A percentile compares a stretch with the other conserved stretches of the same genome.
Evolutionary conservation across 2,113 vertebrate genomes (phyloP).

Genomic region (Apeltes quadracus): DNA sequence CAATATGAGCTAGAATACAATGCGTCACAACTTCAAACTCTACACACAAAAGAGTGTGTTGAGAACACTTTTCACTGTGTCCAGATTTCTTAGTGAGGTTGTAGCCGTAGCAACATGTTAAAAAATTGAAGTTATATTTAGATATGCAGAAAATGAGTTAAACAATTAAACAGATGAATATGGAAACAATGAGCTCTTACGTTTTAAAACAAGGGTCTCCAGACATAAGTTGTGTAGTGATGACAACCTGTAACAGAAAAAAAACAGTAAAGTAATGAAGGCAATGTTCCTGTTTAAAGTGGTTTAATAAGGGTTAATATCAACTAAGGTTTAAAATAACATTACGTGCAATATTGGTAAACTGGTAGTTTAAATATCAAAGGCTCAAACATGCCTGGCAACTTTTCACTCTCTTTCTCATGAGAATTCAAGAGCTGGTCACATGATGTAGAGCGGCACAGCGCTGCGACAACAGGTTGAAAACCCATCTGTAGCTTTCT

Average conservation of each 20-base stretch:
- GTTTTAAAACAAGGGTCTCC: constrained; percentile 98
- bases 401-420: not conserved
- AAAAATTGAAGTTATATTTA: not conserved
- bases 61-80: constrained; percentile 22
- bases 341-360: not conserved
- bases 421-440: not conserved
- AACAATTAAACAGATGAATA: not conserved
- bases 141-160: not conserved
- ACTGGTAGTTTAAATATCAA: constrained; percentile 11
- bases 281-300: not conserved
- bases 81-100: too few species aligned
- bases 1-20: constrained; percentile 12
- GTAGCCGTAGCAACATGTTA: not conserved
- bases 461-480: not conserved
- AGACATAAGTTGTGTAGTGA: constrained; percentile 95
- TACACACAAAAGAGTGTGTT: not conserved
- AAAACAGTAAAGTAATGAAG: constrained; percentile 16
- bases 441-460: not conserved
- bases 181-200: constrained; percentile 80
- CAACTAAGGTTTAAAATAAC: not conserved
- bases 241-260: constrained; percentile 85
- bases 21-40: not conserved
- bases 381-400: constrained; percentile 45
- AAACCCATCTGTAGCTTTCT: not conserved
- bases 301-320: not conserved